Evolutionary conservation across 1,140 invertebrate species (phyloP), one percentile per base, ranked within the genome.

Genomic region (Colletes latitarsis): DNA sequence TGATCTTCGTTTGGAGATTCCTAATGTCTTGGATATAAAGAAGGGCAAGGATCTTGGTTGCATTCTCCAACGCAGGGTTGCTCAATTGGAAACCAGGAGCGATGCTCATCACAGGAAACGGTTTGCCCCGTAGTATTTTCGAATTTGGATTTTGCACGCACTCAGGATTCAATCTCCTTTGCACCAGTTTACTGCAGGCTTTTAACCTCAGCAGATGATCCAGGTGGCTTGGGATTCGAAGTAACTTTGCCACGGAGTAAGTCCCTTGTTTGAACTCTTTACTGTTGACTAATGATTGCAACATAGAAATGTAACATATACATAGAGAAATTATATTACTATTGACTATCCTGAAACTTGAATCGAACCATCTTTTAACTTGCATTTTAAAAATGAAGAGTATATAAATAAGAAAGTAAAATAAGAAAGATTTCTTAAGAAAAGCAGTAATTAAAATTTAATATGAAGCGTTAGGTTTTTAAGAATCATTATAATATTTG

Each of bases 1-100:
- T 99, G 55, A 99, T 99, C 89, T 96, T 96, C 0, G 98, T 99
- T 93, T 99, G 99, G 39, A 99, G 94, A 82, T 98, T 95, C 83
- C 98, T 94, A 9, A 99, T 92, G 91, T 99, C 97, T 88, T 98
- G 96, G 83, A 99, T 97, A 91, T 98, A 98, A 5, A 99, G 91
- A 19, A 99, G 94, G 57, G 97, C 95, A 41, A 99, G 93, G 58
- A 99, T 95, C 93, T 96, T 96, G 6, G 96, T 96, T 15, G 97
- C 97, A 89, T 97, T 95, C 84, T 97, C 97, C 49, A 97, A 90
- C 30, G 95, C 94, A 64, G 94, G 93, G 92, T 98, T 96, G 68
- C 94, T 94, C 66, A 95, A 94, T 75, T 97, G 95, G 92, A 96
- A 96, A 64, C 96, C 96, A 70, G 97, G 88, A 82, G 95, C 94